Base-by-base conservation (phyloP, 2,113 vertebrate genomes). In the Mesoclemmys tuberculata region DNA sequence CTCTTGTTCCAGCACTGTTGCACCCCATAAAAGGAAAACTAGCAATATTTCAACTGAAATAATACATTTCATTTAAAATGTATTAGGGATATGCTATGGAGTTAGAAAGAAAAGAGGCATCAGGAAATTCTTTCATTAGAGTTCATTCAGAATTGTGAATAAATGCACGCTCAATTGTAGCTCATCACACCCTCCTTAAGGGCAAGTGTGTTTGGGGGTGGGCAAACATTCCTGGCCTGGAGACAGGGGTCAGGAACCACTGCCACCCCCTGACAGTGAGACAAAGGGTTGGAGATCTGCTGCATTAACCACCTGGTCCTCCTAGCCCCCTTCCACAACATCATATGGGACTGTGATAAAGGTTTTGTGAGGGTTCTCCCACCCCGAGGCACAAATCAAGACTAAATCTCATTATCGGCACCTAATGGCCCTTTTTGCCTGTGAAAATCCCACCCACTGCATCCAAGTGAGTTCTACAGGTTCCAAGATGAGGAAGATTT, bases 101-200 rank as follows among this genome's bases (percentile, higher is more conserved):
- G 92, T 96, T 97, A 92, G 94, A 93, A 96, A 94, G 82, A 97
- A 97, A 95, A 89, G 75, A 90, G 94, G n/a, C 91, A 85, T 86
- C 96, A 97, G 91, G 90, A 96, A 97, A 96, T 95, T 97, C 90
- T 98, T 98, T 11, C 94, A 97, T 92, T 94, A 98, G 88, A 93
- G 21, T 95, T 98, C 97, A 93, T 97, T 96, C 96, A 90, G 89
- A 93, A 96, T 55, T 94, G 26, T 95, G 56, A 96, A 93, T 96
- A 95, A 97, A 84, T 97, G 87, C 92, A 97, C 91, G 91, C 93
- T 97, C 92, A 95, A 93, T 96, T 97, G 89, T 92, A 95, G 89
- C 93, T 93, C 16, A 21, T 6, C 5, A 31, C 11, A 31, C 27
- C 12, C 56, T 12, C 29, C 10, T 61, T 68, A 68, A 68, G 61